A percentile compares a stretch with the other conserved stretches of the same genome.
Conservation (phyloP, 2,797 vertebrate genomes). For the Gambelia wislizenii region DNA sequence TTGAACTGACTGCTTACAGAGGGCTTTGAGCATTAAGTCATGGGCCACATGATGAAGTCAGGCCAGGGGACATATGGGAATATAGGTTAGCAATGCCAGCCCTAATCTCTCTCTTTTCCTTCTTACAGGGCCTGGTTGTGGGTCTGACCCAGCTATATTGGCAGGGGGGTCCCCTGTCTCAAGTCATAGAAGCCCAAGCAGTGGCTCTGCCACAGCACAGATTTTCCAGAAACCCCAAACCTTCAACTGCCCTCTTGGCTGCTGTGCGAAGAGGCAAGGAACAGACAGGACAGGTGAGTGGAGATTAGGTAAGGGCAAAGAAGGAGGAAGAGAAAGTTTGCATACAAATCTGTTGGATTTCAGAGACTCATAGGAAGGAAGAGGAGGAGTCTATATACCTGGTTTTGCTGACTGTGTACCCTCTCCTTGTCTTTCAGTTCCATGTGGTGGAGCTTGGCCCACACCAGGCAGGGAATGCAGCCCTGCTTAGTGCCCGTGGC, state of each 20-base stretch:
- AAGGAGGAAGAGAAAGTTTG: neutral
- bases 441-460: conserved; percentile 29
- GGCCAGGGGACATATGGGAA: no score
- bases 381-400: neutral
- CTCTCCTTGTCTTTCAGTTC: neutral
- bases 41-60: no score
- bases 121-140: conserved; percentile 22
- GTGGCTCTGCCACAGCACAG: conserved; percentile 21
- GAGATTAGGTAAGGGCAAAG: neutral
- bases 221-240: conserved; percentile 30
- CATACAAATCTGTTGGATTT: neutral
- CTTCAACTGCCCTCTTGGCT: conserved; percentile 23
- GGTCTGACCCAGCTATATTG: conserved; percentile 27
- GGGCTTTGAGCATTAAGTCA: no score
- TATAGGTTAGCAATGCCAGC: neutral
- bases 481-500: conserved; percentile 12
- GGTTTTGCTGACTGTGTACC: neutral
- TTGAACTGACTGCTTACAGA: no score
- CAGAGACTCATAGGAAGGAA: neutral
- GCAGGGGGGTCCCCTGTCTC: conserved; percentile 9
- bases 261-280: conserved; percentile 23
- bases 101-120: neutral
- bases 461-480: conserved; percentile 19
- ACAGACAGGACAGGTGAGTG: neutral
- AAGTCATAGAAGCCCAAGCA: conserved; percentile 38